phyloP scores from a whole-genome alignment of 2,797 vertebrate genomes.

The Buceros bicornis region DNA sequence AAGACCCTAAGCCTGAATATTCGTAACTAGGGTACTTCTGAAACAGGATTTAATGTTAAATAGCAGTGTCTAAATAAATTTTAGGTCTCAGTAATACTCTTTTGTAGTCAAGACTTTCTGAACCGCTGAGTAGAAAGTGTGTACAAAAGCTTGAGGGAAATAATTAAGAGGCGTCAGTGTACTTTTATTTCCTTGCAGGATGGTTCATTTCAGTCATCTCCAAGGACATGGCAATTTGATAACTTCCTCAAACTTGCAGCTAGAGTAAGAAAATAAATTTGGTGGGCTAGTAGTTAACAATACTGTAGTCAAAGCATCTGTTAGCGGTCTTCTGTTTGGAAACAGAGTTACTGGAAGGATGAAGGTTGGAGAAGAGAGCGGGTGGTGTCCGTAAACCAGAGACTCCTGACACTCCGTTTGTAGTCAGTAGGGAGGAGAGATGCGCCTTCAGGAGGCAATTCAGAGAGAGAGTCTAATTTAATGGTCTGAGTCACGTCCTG shows the following conservation, averaged over 20 bases:
- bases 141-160: background rate
- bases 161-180: background rate
- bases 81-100: background rate
- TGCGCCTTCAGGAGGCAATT: background rate
- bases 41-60: slow-evolving; percentile 20
- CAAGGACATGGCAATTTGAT: background rate
- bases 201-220: background rate
- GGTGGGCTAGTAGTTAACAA: background rate
- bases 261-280: background rate
- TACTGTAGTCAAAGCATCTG: background rate
- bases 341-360: background rate
- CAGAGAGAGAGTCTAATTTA: background rate
- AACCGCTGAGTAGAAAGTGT: background rate
- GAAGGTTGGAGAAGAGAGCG: background rate
- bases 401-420: background rate
- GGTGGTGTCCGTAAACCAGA: background rate
- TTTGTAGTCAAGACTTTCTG: background rate
- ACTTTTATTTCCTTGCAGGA: background rate
- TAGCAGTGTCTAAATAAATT: background rate
- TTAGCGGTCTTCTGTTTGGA: background rate
- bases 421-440: background rate
- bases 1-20: background rate
- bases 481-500: background rate
- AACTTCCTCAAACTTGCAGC: background rate
- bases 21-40: background rate